Evolutionary conservation across 2,797 vertebrate genomes (phyloP), one percentile per base, ranked within the genome.

Genomic region (Rhinatrema bivittatum): DNA sequence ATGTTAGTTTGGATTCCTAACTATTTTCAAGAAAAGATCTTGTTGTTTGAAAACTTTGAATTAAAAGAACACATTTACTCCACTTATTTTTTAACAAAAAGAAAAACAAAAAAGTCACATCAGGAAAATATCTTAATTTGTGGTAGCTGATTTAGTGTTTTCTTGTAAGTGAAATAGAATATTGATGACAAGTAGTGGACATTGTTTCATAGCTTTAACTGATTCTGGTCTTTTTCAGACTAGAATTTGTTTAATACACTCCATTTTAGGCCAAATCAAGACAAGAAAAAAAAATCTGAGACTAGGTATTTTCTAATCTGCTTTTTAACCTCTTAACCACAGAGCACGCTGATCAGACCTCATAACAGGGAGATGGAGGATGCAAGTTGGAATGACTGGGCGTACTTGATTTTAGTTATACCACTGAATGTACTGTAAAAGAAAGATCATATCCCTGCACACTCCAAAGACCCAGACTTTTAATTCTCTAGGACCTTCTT

Each of bases 221-320:
- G 68, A 86, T 81, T 82, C 87, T 79, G 82, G 87, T 75, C 84
- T 85, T 85, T 86, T 84, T 70, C 78, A 74, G 82, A 57, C 79
- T 81, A 71, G 87, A 61, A 74, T 87, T 74, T 89, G 82, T 88
- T 91, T 88, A 89, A 89, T 88, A 90, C 86, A 87, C 87, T 87
- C 88, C 83, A 86, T 91, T 91, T 89, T 91, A 93, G 89, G 91
- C 88, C 90, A 92, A 91, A 91, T 94, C 91, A 94, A 90, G 85
- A 87, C 81, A 84, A 78, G 76, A 81, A 79, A 74, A 76, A 75
- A 92, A 83, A 79, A 83, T 86, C 86, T 84, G 82, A 85, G 83
- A 85, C 80, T 84, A 91, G 82, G 85, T 88, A 89, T 90, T 90
- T 91, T 89, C 78, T 81, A 87, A 87, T 78, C 81, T 86, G 86